These are phyloP conservation scores for Drosophila suboccidentalis DNA, from an alignment of 2,888 invertebrate species.

Conservation along the genomic window DNA sequence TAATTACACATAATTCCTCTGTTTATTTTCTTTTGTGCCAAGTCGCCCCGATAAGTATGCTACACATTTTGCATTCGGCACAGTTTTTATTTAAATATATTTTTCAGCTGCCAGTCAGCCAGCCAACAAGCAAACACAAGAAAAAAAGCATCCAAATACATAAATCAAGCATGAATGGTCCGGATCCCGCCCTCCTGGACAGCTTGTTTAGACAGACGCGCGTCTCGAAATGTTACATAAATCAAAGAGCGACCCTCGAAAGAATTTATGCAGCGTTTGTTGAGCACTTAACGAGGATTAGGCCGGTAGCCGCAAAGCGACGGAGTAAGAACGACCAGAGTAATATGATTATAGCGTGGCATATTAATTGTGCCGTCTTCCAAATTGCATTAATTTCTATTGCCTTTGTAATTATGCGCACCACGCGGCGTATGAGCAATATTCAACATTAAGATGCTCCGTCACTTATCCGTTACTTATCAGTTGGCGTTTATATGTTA, in stretches of 20 bases:
- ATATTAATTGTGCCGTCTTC: slow-evolving; percentile 43
- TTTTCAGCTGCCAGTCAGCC: slow-evolving; percentile 28
- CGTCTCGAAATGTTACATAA: slow-evolving; percentile 51
- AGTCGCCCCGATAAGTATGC: slow-evolving; percentile 12
- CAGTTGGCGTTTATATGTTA: neutral
- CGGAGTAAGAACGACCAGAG: slow-evolving; percentile 18
- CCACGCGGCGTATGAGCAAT: slow-evolving; percentile 33
- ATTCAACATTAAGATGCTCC: slow-evolving; percentile 8
- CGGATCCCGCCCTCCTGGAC: neutral
- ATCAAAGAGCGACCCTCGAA: slow-evolving; percentile 47
- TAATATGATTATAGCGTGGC: slow-evolving; percentile 30
- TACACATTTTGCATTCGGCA: slow-evolving; percentile 28
- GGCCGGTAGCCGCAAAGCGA: slow-evolving; percentile 19
- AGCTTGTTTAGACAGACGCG: slow-evolving; percentile 53
- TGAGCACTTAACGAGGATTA: slow-evolving; percentile 68
- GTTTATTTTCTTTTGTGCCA: slow-evolving; percentile 21
- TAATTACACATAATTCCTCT: slow-evolving; percentile 53
- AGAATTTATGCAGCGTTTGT: slow-evolving; percentile 48
- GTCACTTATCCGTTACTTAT: slow-evolving; percentile 10
- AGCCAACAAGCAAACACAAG: slow-evolving; percentile 8
- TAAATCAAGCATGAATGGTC: slow-evolving; percentile 51
- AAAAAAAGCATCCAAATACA: slow-evolving; percentile 22
- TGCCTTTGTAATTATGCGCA: slow-evolving; percentile 34
- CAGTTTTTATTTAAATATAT: slow-evolving; percentile 48
- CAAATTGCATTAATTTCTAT: slow-evolving; percentile 46